Base-by-base conservation (phyloP, 2,797 vertebrate species). In the Gallirallus australis region DNA sequence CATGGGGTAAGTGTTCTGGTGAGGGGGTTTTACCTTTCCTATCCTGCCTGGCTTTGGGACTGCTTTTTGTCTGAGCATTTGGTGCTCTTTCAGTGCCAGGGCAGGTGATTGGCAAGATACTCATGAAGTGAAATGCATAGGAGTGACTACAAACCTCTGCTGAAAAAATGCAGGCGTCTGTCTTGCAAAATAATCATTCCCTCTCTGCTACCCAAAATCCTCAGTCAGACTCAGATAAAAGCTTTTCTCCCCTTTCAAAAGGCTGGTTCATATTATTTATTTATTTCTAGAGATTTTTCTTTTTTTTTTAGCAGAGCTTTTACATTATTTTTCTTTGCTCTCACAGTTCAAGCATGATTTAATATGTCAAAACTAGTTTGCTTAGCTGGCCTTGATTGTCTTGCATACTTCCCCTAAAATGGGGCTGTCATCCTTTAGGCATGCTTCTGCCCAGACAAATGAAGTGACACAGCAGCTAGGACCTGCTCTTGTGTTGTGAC, bases 271-370 rank as follows among this genome's bases (percentile, higher is more conserved):
- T 59, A 83, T 97, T 95, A 96, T 96, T 97, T 97, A 97, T 97
- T 97, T 97, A 97, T 97, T 98, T 97, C 71, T 69, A 48, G 45
- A 72, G 78, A 24, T 59, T 87, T 94, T 86, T 45, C 39, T 94
- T 75, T 85, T 95, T 77, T 57, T 95, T 75, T 82, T 91, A 37
- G 85, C 76, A 84, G 92, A 59, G 79, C 96, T 96, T 93, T 95
- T 95, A 89, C 78, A 54, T 97, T 83, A 88, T 97, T 97, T 97
- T 97, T 73, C 68, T 98, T 95, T 97, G 90, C 97, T 97, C 94
- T 98, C 82, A 86, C 95, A 88, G 95, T 98, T 98, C 97, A 98
- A 98, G 98, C 97, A 97, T 98, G 98, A 98, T 98, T 98, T 98
- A 98, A 97, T 97, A 96, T 95, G 98, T 98, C 98, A 98, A 98